These are phyloP conservation scores for Sebastes cheni DNA, from an alignment of 2,797 vertebrate genomes.

Conservation along the genomic window DNA sequence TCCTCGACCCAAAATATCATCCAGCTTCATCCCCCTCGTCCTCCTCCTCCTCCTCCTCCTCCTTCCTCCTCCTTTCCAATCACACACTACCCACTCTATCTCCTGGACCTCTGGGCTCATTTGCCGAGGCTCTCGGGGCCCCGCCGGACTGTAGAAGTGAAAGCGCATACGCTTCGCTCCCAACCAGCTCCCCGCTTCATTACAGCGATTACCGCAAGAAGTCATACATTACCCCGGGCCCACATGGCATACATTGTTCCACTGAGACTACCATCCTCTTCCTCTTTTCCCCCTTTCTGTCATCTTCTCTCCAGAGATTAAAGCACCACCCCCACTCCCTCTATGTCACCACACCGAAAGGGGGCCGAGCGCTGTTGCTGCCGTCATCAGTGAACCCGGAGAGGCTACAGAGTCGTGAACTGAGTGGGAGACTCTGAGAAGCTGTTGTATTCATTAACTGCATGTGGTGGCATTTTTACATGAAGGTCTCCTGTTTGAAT, in stretches of 20 bases:
- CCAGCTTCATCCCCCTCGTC: neutral
- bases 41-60: neutral
- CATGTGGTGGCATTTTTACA: neutral
- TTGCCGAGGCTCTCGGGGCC: constrained; percentile 40
- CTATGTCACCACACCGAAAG: neutral
- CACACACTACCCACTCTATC: constrained; percentile 34
- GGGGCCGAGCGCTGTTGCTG: neutral
- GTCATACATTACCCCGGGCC: constrained; percentile 54
- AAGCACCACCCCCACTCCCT: constrained; percentile 2
- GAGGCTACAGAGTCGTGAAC: neutral
- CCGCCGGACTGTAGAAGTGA: neutral
- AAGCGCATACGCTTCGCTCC: neutral
- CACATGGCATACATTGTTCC: constrained; percentile 22
- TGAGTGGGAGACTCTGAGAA: neutral
- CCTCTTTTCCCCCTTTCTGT: neutral
- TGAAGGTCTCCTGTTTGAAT: neutral
- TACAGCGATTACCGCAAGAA: constrained; percentile 47
- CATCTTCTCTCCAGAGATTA: constrained; percentile 25
- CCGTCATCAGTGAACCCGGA: neutral
- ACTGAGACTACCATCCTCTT: constrained; percentile 12
- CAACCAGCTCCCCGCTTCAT: constrained; percentile 47
- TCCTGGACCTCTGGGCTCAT: constrained; percentile 50
- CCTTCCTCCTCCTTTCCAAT: neutral
- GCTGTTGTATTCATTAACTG: neutral
- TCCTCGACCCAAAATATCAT: constrained; percentile 48